Evolutionary conservation across 2,797 vertebrate genomes (phyloP).

Genomic region (Enteromius unitaeniatus): DNA sequence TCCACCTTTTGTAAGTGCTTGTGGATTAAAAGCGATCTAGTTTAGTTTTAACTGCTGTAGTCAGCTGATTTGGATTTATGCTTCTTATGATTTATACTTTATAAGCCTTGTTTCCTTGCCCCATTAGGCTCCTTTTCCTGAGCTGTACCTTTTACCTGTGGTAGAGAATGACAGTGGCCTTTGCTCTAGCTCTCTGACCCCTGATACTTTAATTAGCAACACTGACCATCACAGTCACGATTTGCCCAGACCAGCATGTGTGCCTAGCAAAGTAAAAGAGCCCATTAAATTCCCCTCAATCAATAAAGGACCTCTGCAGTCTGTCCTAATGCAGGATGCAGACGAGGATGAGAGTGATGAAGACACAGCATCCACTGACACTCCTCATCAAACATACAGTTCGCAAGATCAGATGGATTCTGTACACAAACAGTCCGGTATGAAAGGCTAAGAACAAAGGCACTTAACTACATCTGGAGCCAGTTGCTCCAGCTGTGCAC

Average conservation of each 20-base stretch:
- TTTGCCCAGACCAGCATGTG: slow-evolving; percentile 67
- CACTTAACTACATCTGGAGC: neutral
- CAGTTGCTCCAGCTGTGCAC: neutral
- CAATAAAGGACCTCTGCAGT: slow-evolving; percentile 70
- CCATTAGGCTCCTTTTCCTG: slow-evolving; percentile 86
- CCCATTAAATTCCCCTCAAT: slow-evolving; percentile 74
- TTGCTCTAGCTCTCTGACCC: slow-evolving; percentile 75
- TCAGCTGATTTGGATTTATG: neutral
- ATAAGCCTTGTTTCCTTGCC: neutral
- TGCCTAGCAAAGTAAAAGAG: slow-evolving; percentile 72
- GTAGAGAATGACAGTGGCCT: slow-evolving; percentile 75
- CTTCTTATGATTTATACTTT: neutral
- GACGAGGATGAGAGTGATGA: slow-evolving; percentile 68
- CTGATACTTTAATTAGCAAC: slow-evolving; percentile 74
- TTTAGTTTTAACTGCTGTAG: neutral
- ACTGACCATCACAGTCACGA: slow-evolving; percentile 67
- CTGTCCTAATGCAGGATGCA: slow-evolving; percentile 63
- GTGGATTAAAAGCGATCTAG: neutral
- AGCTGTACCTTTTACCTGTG: slow-evolving; percentile 88
- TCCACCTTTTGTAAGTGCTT: slow-evolving; percentile 88
- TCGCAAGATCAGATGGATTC: slow-evolving; percentile 50
- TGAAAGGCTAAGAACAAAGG: neutral
- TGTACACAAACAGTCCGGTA: slow-evolving; percentile 66
- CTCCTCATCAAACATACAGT: slow-evolving; percentile 45
- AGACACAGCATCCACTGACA: slow-evolving; percentile 60